These are phyloP conservation scores for Agrochola macilenta DNA, from an alignment of 2,888 invertebrate species.

Conservation along the genomic window DNA sequence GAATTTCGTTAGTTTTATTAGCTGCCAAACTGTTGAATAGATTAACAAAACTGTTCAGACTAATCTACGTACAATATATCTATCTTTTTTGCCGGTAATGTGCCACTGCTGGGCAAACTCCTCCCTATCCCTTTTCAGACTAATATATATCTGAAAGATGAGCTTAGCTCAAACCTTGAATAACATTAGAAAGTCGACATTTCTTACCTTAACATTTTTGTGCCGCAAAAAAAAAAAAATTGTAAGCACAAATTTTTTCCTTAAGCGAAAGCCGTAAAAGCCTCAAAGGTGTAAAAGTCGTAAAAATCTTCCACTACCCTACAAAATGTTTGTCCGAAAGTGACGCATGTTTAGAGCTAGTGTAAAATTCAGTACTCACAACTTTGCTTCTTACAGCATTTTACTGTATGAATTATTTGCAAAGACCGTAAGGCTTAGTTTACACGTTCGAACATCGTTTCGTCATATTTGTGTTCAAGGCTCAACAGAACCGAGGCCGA, in stretches of 20 bases:
- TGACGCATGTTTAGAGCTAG: slow-evolving; percentile 22
- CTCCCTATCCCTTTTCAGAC: too few relatives aligned
- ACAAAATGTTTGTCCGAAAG: slow-evolving; percentile 12
- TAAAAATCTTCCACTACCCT: slow-evolving; percentile 22
- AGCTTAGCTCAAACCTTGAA: not conserved
- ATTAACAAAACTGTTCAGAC: not conserved
- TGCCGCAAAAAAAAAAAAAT: not conserved
- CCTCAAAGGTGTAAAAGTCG: slow-evolving; percentile 5
- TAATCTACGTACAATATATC: too few relatives aligned
- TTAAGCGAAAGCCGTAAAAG: slow-evolving; percentile 11
- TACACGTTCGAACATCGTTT: slow-evolving; percentile 18
- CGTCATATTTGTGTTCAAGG: not conserved
- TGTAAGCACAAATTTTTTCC: not conserved
- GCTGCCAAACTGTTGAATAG: too few relatives aligned
- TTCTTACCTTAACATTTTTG: not conserved
- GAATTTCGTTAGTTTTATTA: not conserved
- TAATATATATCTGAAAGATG: not conserved
- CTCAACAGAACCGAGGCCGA: not conserved
- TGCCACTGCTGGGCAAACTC: too few relatives aligned
- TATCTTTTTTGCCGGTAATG: too few relatives aligned
- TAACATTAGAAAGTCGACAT: not conserved
- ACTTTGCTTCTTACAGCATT: slow-evolving; percentile 42
- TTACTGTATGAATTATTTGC: slow-evolving; percentile 51
- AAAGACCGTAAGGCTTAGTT: slow-evolving; percentile 25
- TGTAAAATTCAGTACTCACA: slow-evolving; percentile 33